phyloP scores from a whole-genome alignment of 2,113 vertebrate species.

The Vulpes ferrilata region DNA sequence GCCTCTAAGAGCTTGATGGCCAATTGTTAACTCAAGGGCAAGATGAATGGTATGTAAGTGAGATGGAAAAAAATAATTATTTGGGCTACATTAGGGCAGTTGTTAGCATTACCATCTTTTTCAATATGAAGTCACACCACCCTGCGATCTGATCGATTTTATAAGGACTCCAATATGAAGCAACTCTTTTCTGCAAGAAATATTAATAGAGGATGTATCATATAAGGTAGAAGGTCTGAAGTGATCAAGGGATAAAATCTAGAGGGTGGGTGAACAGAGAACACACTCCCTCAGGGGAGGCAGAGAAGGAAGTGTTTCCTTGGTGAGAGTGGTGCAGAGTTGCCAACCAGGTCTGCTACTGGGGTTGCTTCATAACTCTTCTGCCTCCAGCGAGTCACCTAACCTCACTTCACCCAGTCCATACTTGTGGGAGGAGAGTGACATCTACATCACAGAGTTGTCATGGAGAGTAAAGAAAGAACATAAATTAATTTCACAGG shows the following conservation, averaged over 20 bases:
- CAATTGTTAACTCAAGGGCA: constrained; percentile 24
- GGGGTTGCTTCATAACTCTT: accelerated
- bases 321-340: no score
- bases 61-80: constrained; percentile 14
- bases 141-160: background rate
- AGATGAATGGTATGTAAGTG: background rate
- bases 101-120: constrained; percentile 13
- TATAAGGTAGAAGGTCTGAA: background rate
- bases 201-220: background rate
- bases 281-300: background rate
- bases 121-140: background rate
- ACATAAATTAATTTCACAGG: background rate
- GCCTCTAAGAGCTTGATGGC: background rate
- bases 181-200: background rate
- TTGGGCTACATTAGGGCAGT: background rate
- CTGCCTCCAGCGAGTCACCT: background rate
- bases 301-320: background rate
- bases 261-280: background rate
- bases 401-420: background rate
- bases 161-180: background rate
- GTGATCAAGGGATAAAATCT: background rate
- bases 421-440: background rate
- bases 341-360: accelerated
- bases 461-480: background rate
- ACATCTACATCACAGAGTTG: background rate